These are phyloP conservation scores for Hippoglossus hippoglossus DNA, from an alignment of 2,797 vertebrate species.

Conservation along the genomic window DNA sequence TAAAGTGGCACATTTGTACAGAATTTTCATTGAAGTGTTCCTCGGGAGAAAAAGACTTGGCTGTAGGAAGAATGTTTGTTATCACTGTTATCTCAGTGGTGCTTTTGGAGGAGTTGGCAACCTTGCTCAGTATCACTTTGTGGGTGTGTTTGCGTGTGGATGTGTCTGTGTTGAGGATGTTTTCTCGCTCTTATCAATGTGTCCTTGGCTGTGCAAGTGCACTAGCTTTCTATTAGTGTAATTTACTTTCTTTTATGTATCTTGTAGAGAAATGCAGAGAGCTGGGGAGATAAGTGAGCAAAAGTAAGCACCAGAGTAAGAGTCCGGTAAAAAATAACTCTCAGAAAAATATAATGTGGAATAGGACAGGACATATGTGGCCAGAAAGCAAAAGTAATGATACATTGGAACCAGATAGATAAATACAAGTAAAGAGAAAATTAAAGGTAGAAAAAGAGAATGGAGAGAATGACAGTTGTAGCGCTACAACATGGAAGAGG, in stretches of 20 bases:
- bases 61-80: conserved; percentile 79
- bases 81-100: conserved; percentile 81
- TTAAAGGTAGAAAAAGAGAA: conserved; percentile 20
- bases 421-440: conserved; percentile 1
- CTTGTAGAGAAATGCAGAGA: conserved; percentile 51
- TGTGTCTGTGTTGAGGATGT: conserved; percentile 71
- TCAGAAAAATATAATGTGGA: conserved; percentile 2
- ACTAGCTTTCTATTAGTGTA: conserved; percentile 66
- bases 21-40: conserved; percentile 81
- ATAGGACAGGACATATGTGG: neutral
- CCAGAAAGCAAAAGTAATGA: conserved; percentile 9
- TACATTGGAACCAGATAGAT: conserved; percentile 8
- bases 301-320: conserved; percentile 4
- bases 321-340: conserved; percentile 5
- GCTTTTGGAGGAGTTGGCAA: conserved; percentile 81
- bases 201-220: conserved; percentile 77
- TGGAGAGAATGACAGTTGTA: conserved; percentile 39
- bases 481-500: conserved; percentile 46
- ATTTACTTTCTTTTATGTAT: conserved; percentile 71
- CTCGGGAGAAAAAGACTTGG: conserved; percentile 78
- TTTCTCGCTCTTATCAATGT: conserved; percentile 75
- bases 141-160: conserved; percentile 45
- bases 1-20: conserved; percentile 76
- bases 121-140: conserved; percentile 74
- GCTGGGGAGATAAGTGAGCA: conserved; percentile 34